Base-by-base conservation (phyloP, 2,888 invertebrate species). In the Leptinotarsa haldemani region DNA sequence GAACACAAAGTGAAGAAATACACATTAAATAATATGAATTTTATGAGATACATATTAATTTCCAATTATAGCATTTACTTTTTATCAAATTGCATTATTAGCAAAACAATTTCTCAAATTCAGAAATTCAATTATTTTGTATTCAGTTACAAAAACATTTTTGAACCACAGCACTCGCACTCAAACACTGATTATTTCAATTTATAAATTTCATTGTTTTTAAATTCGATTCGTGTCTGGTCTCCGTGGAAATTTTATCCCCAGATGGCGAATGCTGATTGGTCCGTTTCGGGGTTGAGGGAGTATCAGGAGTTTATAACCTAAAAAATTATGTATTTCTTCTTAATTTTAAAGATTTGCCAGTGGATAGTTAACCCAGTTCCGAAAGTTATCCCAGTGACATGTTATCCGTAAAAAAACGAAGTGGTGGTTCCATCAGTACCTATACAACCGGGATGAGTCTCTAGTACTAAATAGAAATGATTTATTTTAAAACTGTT, bases 1-100 rank as follows among this genome's bases (percentile, higher is more conserved):
- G 89, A 73, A 65, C 87, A 84, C 77, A 83, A 78, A 68, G 83
- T 83, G 82, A 83, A 64, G 40, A 82, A 80, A 68, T 80, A 77
- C 30, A 83, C 40, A 70, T 81, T 75, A 64, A 83, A 69, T 74
- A 83, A 74, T 25, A 82, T 65, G 67, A 78, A 80, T 50, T 69
- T 68, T 22, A 77, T 53, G 13, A 71, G 56, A 58, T 76, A 73
- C 63, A 74, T 20, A 46, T 78, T 74, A 77, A 77, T 78, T 40
- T 63, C 75, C 40, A 56, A 13, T 56, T 56, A 20, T 20, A 22
- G 4, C 9, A 56, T 4, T 15, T 13, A 56, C 22, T 56, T 3
- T 56, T 56, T 56, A 12, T 22, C 20, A 56, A 22, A 56, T 25
- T 13, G 15, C 56, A 56, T 56, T 56, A 56, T 56, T 25, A 22